Evolutionary conservation across 1,140 invertebrate species (phyloP), one percentile per base, ranked within the genome.

Genomic region (Copidosoma floridanum): DNA sequence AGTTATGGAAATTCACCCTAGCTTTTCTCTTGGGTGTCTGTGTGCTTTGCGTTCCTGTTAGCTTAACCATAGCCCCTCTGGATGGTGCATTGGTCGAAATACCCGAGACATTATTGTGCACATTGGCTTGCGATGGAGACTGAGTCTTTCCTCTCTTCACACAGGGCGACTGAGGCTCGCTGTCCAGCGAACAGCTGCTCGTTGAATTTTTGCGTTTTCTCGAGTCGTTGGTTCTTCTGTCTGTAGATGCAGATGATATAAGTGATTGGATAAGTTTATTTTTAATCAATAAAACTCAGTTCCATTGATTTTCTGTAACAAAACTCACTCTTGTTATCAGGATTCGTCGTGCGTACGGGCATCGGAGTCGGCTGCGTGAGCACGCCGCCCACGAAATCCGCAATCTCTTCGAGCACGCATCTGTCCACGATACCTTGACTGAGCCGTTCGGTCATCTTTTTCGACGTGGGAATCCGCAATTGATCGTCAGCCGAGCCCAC

Each of bases 361-460:
- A 86, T 69, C 5, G 85, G 85, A 63, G 83, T 84, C 3, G 85
- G 85, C 64, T 86, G 84, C 10, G 82, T 65, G 20, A 88, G 65
- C 20, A 86, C 81, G 18, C 78, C 82, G 14, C 81, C 84, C 1
- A 86, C 71, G 71, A 87, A 87, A 50, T 87, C 85, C 0, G 79
- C 84, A 26, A 88, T 77, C 68, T 88, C 85, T 64, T 87, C 86
- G 61, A 89, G 72, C 52, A 95, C 86, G 72, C 86, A 89, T 38
- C 88, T 80, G 72, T 95, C 92, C 1, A 93, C 89, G 82, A 93
- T 89, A 24, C 84, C 82, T 71, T 95, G 92, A 0, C 91, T 94
- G 16, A 94, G 84, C 32, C 87, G 85, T 61, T 93, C 88, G 4
- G 81, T 76, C 63, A 86, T 83, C 52, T 89, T 86, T 69, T 92